Base-by-base conservation (phyloP, 1,140 invertebrate genomes). In the Drosophila bocqueti region DNA sequence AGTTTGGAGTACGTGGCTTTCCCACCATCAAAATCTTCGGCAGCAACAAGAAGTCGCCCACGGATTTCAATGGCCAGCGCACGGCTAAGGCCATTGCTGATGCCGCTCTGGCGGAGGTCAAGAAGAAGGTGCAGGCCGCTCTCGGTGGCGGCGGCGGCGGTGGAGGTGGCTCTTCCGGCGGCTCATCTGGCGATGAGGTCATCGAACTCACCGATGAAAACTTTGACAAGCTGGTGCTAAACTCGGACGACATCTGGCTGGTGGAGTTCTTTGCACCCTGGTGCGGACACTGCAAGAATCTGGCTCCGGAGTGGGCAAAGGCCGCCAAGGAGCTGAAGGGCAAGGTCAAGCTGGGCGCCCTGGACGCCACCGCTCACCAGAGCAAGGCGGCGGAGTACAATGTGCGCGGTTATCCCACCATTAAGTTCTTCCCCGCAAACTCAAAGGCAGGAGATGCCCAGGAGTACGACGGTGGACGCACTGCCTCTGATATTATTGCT, bases 221-320 rank as follows among this genome's bases (percentile, higher is more conserved):
- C 93, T 99, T 99, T 93, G 96, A 99, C 71, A 96, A 98, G 89
- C 87, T 96, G 40, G 98, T 99, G 13, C 91, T 99, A 59, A 95
- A 98, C 57, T 98, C 97, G 7, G 97, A 98, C 16, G 98, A 99
- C 83, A 95, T 98, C 93, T 99, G 98, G 97, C 91, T 99, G 55
- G 98, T 99, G 6, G 98, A 99, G 93, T 99, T 99, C 94, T 99
- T 96, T 93, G 99, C 99, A 16, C 99, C 99, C 0, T 98, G 97
- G 97, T 99, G 98, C 93, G 97, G 97, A 24, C 97, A 99, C 93
- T 99, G 99, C 93, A 99, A 99, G 94, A 98, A 97, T 92, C 94
- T 99, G 15, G 98, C 97, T 52, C 99, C 99, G 0, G 96, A 98
- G 76, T 99, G 98, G 98, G 97, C 96, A 18, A 95, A 96, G 92